Evolutionary conservation across 2,797 vertebrate species (phyloP).

Genomic region (Cygnus olor): DNA sequence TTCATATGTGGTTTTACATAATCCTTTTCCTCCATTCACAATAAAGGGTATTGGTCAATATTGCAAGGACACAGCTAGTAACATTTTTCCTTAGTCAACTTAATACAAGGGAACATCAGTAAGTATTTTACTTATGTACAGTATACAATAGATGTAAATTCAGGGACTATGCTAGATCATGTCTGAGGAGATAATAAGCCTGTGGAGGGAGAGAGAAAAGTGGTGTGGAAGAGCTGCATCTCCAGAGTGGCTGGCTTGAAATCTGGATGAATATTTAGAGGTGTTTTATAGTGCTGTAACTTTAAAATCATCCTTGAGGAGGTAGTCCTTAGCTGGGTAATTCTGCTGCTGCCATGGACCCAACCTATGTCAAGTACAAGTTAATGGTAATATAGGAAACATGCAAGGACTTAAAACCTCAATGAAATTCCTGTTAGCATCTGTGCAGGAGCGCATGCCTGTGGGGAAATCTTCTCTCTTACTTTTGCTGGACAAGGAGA

Average conservation of each 20-base stretch:
- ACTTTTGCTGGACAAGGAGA: constrained; percentile 5
- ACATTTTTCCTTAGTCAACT: not conserved
- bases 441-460: not conserved
- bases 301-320: constrained; percentile 32
- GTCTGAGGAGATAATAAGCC: not conserved
- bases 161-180: not conserved
- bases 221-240: not conserved
- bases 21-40: not conserved
- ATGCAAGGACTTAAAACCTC: not conserved
- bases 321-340: not conserved
- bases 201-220: not conserved
- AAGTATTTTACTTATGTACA: not conserved
- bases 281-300: not conserved
- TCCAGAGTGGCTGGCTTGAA: not conserved
- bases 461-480: constrained; percentile 27
- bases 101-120: not conserved
- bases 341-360: not conserved
- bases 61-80: not conserved
- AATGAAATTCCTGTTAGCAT: constrained; percentile 18
- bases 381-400: constrained; percentile 18
- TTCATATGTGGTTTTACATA: not conserved
- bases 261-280: not conserved
- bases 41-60: not conserved
- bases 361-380: not conserved
- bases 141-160: not conserved